A percentile compares a stretch with the other conserved stretches of the same genome.
Conservation (phyloP, 2,888 invertebrate species). For the Nephrotoma flavescens region DNA sequence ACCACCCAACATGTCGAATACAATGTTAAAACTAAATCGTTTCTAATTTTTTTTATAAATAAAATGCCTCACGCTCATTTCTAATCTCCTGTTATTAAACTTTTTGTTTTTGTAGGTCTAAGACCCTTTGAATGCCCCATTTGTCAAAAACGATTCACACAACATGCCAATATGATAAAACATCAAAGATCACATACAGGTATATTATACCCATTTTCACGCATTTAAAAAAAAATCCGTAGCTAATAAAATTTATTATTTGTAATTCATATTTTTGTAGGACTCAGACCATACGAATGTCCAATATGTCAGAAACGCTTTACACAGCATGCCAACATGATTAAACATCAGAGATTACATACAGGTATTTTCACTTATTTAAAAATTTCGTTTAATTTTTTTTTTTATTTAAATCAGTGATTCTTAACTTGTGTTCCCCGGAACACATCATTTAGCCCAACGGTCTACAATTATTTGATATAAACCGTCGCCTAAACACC, state of each 20-base stretch:
- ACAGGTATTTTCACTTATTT: constrained; percentile 7
- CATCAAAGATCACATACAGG: constrained; percentile 11
- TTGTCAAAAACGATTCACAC: constrained; percentile 11
- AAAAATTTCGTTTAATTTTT: not conserved
- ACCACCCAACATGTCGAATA: not conserved
- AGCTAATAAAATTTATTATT: not conserved
- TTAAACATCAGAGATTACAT: constrained; percentile 11
- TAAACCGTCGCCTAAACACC: too few relatives aligned
- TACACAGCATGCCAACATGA: constrained; percentile 11
- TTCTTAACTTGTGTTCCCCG: not conserved
- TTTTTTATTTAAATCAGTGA: not conserved
- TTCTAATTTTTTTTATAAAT: not conserved
- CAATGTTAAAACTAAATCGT: not conserved
- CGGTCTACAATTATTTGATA: too few relatives aligned
- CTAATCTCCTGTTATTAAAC: not conserved
- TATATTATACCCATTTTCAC: not conserved
- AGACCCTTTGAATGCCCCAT: constrained; percentile 10
- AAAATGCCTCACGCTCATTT: not conserved
- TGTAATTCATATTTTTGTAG: constrained; percentile 3
- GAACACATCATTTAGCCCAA: not conserved
- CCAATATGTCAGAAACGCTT: constrained; percentile 11
- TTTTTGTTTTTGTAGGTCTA: constrained; percentile 7
- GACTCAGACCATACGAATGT: constrained; percentile 11
- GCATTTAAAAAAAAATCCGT: not conserved
- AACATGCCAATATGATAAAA: constrained; percentile 12